These are phyloP conservation scores for Neomorphus geoffroyi DNA, from an alignment of 2,797 vertebrate species.

Conservation along the genomic window DNA sequence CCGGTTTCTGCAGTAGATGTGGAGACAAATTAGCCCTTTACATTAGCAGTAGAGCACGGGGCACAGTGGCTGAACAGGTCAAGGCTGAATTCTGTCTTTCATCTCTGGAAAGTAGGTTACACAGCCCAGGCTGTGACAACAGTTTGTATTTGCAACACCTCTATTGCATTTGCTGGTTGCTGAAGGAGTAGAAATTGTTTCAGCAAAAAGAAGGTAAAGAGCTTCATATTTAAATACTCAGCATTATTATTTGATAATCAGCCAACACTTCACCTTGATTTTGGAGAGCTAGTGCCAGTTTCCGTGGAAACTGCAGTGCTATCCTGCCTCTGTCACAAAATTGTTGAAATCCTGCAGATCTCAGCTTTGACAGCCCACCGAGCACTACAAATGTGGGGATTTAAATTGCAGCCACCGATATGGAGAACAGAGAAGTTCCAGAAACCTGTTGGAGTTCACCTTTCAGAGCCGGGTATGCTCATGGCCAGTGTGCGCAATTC, in stretches of 20 bases:
- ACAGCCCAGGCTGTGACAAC: neutral
- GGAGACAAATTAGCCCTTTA: neutral
- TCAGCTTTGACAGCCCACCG: neutral
- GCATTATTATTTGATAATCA: conserved; percentile 25
- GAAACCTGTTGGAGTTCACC: neutral
- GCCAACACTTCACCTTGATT: conserved; percentile 48
- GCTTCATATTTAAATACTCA: neutral
- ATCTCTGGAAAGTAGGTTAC: neutral
- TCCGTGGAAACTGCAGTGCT: conserved; percentile 27
- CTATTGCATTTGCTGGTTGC: neutral
- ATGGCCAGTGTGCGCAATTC: fast-evolving
- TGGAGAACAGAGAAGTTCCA: neutral
- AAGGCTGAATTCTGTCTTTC: neutral
- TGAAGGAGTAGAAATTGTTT: neutral
- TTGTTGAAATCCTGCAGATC: neutral
- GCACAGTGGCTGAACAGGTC: neutral
- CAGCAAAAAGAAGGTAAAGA: neutral
- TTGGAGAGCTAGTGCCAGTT: conserved; percentile 17
- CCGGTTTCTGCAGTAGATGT: neutral
- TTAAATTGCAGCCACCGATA: neutral
- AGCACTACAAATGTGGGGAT: neutral
- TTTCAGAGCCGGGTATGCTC: neutral
- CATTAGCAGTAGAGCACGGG: neutral
- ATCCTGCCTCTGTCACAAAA: neutral
- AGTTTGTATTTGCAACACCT: neutral